phyloP scores from a whole-genome alignment of 2,888 invertebrate genomes.

The Pseudococcus longispinus region DNA sequence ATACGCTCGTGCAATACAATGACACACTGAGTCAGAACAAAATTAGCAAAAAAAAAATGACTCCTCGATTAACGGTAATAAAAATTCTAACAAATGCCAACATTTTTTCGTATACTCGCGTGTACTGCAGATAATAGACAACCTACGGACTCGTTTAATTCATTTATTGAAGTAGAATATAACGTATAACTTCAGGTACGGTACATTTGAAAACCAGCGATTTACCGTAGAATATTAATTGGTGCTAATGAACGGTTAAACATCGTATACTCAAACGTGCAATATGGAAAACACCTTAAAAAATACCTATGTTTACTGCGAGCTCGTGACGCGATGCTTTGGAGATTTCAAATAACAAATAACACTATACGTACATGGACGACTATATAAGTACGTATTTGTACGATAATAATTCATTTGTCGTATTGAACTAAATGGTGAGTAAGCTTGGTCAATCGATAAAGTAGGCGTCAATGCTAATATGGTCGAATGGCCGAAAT shows the following conservation, averaged over 20 bases:
- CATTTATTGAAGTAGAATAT: neutral
- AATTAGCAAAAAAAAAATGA: neutral
- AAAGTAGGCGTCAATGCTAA: constrained; percentile 28
- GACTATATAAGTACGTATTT: neutral
- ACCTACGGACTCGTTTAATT: neutral
- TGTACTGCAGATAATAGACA: too few relatives aligned
- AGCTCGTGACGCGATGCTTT: neutral
- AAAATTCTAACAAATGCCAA: neutral
- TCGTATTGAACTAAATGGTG: neutral
- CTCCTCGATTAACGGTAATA: neutral
- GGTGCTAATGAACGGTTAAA: constrained; percentile 7
- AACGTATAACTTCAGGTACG: neutral
- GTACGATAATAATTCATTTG: constrained; percentile 3
- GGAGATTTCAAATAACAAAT: neutral
- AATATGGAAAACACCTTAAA: neutral
- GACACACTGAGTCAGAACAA: neutral
- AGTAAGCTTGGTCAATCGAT: neutral
- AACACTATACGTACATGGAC: neutral
- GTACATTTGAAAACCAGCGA: neutral
- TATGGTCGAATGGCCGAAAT: constrained; percentile 11
- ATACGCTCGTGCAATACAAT: neutral
- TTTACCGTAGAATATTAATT: neutral
- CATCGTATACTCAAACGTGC: neutral
- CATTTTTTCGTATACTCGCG: neutral
- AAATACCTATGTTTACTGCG: neutral